These are phyloP conservation scores for Bombus sylvicola DNA, from an alignment of 1,140 invertebrate genomes.

Conservation along the genomic window DNA sequence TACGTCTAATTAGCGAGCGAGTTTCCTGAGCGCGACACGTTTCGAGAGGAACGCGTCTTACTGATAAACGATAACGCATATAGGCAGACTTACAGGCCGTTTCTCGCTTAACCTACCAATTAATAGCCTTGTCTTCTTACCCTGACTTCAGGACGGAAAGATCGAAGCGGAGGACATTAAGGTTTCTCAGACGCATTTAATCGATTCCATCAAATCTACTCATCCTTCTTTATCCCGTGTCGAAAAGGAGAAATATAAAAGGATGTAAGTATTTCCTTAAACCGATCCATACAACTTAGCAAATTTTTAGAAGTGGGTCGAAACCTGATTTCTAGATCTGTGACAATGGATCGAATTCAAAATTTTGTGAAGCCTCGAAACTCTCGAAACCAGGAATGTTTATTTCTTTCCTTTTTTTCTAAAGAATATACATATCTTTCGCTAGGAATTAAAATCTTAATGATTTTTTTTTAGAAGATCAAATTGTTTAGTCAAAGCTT, in stretches of 20 bases:
- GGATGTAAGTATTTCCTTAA: slow-evolving; percentile 81
- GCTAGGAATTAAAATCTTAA: not conserved
- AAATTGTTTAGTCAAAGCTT: not conserved
- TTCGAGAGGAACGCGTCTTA: slow-evolving; percentile 29
- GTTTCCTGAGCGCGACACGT: slow-evolving; percentile 62
- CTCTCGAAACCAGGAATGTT: not conserved
- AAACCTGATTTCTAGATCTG: not conserved
- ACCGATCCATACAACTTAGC: not conserved
- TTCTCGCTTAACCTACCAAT: slow-evolving; percentile 47
- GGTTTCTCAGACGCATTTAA: slow-evolving; percentile 83
- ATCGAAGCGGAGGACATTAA: slow-evolving; percentile 54
- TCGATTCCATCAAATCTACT: slow-evolving; percentile 84
- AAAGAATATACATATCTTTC: too few species aligned
- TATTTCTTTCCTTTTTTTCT: too few species aligned
- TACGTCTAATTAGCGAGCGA: slow-evolving; percentile 69
- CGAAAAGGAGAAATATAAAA: slow-evolving; percentile 86
- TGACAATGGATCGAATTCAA: too few species aligned
- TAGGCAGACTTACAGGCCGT: slow-evolving; percentile 37
- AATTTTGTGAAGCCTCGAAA: not conserved
- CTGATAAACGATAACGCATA: slow-evolving; percentile 61
- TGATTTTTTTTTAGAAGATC: not conserved
- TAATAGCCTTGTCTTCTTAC: slow-evolving; percentile 45
- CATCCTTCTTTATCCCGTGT: slow-evolving; percentile 86
- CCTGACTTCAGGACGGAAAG: slow-evolving; percentile 52
- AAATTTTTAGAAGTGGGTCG: not conserved